Base-by-base conservation (phyloP, 2,888 invertebrate species). In the Itoplectis maculator region DNA sequence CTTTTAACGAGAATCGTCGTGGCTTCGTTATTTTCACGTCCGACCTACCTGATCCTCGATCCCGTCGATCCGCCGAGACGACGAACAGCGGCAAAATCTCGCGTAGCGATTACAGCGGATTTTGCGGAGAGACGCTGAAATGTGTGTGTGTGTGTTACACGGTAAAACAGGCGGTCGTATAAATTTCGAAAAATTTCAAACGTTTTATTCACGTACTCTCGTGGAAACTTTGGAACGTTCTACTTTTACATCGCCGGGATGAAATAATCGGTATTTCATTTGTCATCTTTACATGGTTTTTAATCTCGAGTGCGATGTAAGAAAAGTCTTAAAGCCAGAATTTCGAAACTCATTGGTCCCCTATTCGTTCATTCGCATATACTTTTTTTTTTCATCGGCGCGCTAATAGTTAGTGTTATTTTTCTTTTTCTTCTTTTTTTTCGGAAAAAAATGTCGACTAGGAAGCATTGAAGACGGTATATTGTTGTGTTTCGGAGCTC, bases 311-410 rank as follows among this genome's bases (percentile, higher is more conserved):
- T 54, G 56, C 66, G 54, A 66, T 15, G 54, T 75, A 63, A 63
- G 63, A 77, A 69, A 77, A 70, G 42, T 63, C 51, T 77, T 70
- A 51, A 70, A 70, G 56, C 75, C 69, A 69, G 68, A 47, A 72
- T 72, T 79, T 79, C 65, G 65, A 56, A 72, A 70, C 77, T 77
- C 77, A 49, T 77, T 77, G 77, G 77, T 77, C 77, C 77, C 77
- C 77, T 47, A 69, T 76, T 76, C 76, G 59, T 68, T 76, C 54
- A 69, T 68, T 76, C 68, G 68, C 68, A 45, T 66, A 74, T 49
- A 29, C 35, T 13, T 47, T 59, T 49, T 29, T 35, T 56, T 66
- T 40, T 23, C 20, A 37, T 72, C 54, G 47, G 51, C 29, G 56
- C 45, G 56, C 59, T 54, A 56, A 69, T 40, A 73, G 29, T 59